Conservation (phyloP, 2,888 invertebrate species). For the Dicyrtoma fusca region DNA sequence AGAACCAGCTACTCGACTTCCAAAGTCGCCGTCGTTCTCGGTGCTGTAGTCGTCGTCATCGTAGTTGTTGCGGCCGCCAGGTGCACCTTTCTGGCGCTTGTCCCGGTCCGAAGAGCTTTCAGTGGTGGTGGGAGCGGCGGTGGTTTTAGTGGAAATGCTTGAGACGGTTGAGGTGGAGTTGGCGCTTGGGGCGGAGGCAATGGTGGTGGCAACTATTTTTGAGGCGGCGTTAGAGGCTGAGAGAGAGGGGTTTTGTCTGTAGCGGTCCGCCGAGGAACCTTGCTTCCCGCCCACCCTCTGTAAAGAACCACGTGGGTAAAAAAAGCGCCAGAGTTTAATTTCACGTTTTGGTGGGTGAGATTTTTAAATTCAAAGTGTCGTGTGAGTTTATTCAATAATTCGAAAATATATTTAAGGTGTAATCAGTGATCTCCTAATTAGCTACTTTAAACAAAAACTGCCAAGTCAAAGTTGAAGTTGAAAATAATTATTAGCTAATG, state of each 20-base stretch:
- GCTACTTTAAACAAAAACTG: no score
- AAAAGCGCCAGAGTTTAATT: no score
- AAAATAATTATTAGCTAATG: no score
- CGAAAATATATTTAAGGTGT: no score
- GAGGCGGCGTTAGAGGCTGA: neutral
- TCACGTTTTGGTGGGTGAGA: no score
- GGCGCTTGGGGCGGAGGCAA: no score
- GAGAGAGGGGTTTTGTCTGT: slow-evolving; percentile 37
- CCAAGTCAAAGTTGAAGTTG: no score
- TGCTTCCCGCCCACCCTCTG: slow-evolving; percentile 14
- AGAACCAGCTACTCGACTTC: neutral
- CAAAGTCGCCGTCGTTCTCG: slow-evolving; percentile 24
- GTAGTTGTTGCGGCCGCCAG: slow-evolving; percentile 47
- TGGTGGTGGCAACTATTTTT: neutral
- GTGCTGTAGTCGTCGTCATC: slow-evolving; percentile 56
- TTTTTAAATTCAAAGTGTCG: no score
- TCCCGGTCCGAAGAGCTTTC: slow-evolving; percentile 17
- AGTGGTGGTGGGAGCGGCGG: slow-evolving; percentile 2
- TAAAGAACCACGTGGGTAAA: no score
- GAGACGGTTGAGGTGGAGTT: neutral
- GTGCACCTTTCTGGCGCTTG: slow-evolving; percentile 27
- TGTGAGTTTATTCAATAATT: no score
- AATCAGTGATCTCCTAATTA: no score
- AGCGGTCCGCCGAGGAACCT: slow-evolving; percentile 39
- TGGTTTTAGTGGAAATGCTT: slow-evolving; percentile 10